Base-by-base conservation (phyloP, 2,888 invertebrate genomes). In the Pollenia griseotomentosa region DNA sequence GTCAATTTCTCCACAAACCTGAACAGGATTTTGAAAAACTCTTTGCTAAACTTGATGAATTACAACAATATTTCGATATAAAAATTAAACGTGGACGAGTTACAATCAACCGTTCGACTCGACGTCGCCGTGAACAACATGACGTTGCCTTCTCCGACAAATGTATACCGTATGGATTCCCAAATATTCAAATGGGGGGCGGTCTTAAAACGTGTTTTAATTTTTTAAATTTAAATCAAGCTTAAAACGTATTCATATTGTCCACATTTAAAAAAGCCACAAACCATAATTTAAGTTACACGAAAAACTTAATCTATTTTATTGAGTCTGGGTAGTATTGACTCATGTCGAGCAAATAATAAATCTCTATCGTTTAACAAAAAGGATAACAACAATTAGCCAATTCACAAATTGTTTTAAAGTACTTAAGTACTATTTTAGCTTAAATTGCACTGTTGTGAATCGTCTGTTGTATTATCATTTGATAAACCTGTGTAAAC, bases 11-110 rank as follows among this genome's bases (percentile, higher is more conserved):
- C 0, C 84, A 89, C 7, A 88, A 91, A 66, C 89, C 91, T 7
- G 93, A 93, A 5, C 68, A 63, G 1, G 92, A 93, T 82, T 92
- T 93, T 40, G 89, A 90, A 74, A 73, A 87, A 16, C 78, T 93
- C 2, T 90, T 91, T 14, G 88, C 78, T 16, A 92, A 91, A 80
- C 80, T 93, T 4, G 90, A 90, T 19, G 93, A 93, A 12, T 73
- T 93, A 12, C 91, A 92, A 86, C 91, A 90, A 77, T 93, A 90
- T 84, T 91, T 90, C 75, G 92, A 92, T 68, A 91, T 92, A 19
- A 91, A 91, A 86, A 90, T 90, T 14, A 90, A 91, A 55, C 88
- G 82, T 7, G 90, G 90, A 10, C 87, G 88, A 0, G 89, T 89
- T 16, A 88, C 88, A 74, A 86, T 84, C n/a, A 81, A 63, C 46